A percentile compares a stretch with the other conserved stretches of the same genome.
These are phyloP conservation scores for Amyelois transitella DNA, from an alignment of 1,140 invertebrate species.

Conservation along the genomic window DNA sequence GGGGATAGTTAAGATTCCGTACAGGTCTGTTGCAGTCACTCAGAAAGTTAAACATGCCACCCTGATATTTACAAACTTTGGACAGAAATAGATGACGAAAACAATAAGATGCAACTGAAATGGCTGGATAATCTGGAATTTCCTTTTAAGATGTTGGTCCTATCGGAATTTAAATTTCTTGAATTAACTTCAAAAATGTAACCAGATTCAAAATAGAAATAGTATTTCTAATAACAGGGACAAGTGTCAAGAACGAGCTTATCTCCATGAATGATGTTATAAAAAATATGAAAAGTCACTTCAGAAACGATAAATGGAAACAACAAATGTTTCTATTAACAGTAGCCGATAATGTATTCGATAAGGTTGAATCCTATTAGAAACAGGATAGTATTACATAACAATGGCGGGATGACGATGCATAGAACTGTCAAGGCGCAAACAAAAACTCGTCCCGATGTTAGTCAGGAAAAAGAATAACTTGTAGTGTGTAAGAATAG, in stretches of 20 bases:
- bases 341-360: conserved; percentile 47
- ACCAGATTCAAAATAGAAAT: too few relatives aligned
- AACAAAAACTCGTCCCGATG: conserved; percentile 21
- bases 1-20: conserved; percentile 54
- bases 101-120: not conserved
- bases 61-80: conserved; percentile 6
- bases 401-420: conserved; percentile 18
- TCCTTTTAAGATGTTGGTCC: not conserved
- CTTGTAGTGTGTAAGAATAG: conserved; percentile 31
- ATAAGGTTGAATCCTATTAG: conserved; percentile 47
- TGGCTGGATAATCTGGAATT: not conserved
- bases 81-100: not conserved
- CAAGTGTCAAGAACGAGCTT: too few relatives aligned
- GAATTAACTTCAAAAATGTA: too few relatives aligned
- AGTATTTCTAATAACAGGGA: too few relatives aligned
- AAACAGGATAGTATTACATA: conserved; percentile 26
- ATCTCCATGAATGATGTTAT: not conserved
- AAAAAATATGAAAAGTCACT: not conserved
- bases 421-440: conserved; percentile 20
- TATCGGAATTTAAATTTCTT: not conserved
- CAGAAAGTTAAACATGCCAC: conserved; percentile 30
- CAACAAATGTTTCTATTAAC: conserved; percentile 24
- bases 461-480: conserved; percentile 19
- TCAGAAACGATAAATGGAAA: not conserved
- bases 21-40: conserved; percentile 33